phyloP scores from a whole-genome alignment of 37 sponge, comb jelly and placozoan genomes.

The Spongia lamella region DNA sequence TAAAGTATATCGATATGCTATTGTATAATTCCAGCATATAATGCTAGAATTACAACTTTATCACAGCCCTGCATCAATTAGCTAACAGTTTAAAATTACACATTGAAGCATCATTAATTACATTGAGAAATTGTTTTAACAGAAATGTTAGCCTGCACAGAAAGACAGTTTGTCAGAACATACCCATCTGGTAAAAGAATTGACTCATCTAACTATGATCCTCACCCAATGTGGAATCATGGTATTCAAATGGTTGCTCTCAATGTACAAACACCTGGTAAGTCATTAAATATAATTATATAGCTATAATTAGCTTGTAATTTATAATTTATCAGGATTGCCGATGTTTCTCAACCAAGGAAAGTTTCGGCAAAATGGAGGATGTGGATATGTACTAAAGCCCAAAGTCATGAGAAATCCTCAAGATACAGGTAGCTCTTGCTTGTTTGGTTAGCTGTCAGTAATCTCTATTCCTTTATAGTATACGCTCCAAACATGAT shows the following conservation, averaged over 20 bases:
- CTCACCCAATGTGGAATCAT: conserved; percentile 62
- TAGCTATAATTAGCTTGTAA: background rate
- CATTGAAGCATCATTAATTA: too few species aligned
- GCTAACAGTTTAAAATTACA: too few species aligned
- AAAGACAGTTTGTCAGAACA: conserved; percentile 63
- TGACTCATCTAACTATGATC: conserved; percentile 75
- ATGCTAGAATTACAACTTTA: too few species aligned
- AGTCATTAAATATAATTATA: too few species aligned
- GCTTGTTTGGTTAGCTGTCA: background rate
- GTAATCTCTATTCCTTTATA: background rate
- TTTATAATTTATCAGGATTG: conserved; percentile 26
- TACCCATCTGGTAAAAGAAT: conserved; percentile 70
- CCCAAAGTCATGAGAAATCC: conserved; percentile 60
- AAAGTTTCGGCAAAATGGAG: conserved; percentile 73
- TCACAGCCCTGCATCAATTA: too few species aligned
- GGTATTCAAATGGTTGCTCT: conserved; percentile 81
- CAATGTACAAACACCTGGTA: conserved; percentile 77
- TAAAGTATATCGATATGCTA: too few species aligned
- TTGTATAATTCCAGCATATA: too few species aligned
- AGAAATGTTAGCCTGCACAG: conserved; percentile 63
- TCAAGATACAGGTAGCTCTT: background rate
- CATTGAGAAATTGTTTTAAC: background rate
- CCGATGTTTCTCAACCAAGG: conserved; percentile 85
- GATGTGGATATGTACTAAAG: conserved; percentile 83
- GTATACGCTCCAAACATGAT: conserved; percentile 29